Conservation (phyloP, 2,797 vertebrate species). For the Chaetodon trifasciatus region DNA sequence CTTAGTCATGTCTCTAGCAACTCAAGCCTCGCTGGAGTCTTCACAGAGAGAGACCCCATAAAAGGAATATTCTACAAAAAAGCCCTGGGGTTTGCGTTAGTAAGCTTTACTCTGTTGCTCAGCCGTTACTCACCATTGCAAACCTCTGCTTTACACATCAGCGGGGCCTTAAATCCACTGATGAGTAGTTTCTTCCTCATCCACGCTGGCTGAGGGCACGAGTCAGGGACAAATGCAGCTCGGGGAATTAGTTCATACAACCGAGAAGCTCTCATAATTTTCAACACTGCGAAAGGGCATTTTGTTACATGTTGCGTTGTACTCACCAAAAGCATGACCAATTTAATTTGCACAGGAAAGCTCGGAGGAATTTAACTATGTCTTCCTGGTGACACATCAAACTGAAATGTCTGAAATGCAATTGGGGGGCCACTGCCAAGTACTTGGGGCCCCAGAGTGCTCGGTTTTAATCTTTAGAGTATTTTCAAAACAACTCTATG, state of each 20-base stretch:
- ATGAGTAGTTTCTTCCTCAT: conserved; percentile 78
- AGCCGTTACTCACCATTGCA: conserved; percentile 79
- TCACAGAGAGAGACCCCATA: conserved; percentile 73
- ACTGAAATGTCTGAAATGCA: conserved; percentile 79
- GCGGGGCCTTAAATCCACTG: conserved; percentile 57
- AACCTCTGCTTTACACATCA: conserved; percentile 72
- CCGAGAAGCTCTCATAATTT: conserved; percentile 45
- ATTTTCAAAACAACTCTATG: conserved; percentile 52
- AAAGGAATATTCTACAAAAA: conserved; percentile 76
- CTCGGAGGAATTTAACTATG: conserved; percentile 60
- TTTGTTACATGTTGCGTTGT: conserved; percentile 68
- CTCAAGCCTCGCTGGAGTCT: conserved; percentile 45
- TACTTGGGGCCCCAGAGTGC: conserved; percentile 21
- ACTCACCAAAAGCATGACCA: conserved; percentile 72
- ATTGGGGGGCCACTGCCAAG: conserved; percentile 62
- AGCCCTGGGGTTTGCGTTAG: conserved; percentile 70
- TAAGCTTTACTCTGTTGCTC: conserved; percentile 70
- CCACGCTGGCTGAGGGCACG: conserved; percentile 42
- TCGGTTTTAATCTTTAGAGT: conserved; percentile 44
- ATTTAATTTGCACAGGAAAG: conserved; percentile 75
- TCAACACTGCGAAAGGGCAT: conserved; percentile 47
- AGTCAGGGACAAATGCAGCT: conserved; percentile 50
- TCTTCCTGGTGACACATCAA: conserved; percentile 81
- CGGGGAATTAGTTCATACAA: conserved; percentile 52
- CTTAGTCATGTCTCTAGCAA: conserved; percentile 73